Evolutionary conservation across 2,888 invertebrate species (phyloP), one percentile per base, ranked within the genome.

Genomic region (Pegoplata infirma): DNA sequence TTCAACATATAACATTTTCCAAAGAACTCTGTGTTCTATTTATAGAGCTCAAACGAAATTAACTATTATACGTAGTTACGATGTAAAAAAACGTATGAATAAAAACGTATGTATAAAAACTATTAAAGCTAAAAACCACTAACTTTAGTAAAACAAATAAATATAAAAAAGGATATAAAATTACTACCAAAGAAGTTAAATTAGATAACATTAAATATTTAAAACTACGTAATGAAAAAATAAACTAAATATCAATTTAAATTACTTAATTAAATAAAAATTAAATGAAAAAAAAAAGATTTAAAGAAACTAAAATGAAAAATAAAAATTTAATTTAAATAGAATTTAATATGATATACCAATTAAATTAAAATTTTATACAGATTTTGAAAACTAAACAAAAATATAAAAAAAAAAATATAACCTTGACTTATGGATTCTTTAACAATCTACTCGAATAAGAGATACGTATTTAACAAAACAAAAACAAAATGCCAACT

Each of bases 381-480:
- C 3, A 10, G 12, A 32, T 28, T 6, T 28, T 28, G 1, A 7
- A 28, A 28, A 5, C 28, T 2, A 4, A 28, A 5, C 8, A 28
- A 2, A 28, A 59, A 21, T 47, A n/a, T 25, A 53, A 17, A 46
- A 14, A 46, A 73, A 58, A 49, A 1, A 25, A 40, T 61, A 6
- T 75, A 75, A 68, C 75, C 75, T 68, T 75, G 75, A 68, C 75
- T 68, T 25, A 55, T 61, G 55, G 74, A 67, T 61, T 75, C 36
- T 67, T 75, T 44, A 49, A 47, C 67, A 56, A 68, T 61, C 61
- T 61, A 12, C 36, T 40, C 12, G 10, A 10, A n/a, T 40, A n/a
- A 4, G n/a, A n/a, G 36, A 40, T 40, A 40, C 10, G 8, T 25
- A 32, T 40, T 40, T 40, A n/a, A n/a, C n/a, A n/a, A n/a, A n/a